Evolutionary conservation across 2,113 vertebrate genomes (phyloP).

Genomic region (Psilopogon haemacephalus): DNA sequence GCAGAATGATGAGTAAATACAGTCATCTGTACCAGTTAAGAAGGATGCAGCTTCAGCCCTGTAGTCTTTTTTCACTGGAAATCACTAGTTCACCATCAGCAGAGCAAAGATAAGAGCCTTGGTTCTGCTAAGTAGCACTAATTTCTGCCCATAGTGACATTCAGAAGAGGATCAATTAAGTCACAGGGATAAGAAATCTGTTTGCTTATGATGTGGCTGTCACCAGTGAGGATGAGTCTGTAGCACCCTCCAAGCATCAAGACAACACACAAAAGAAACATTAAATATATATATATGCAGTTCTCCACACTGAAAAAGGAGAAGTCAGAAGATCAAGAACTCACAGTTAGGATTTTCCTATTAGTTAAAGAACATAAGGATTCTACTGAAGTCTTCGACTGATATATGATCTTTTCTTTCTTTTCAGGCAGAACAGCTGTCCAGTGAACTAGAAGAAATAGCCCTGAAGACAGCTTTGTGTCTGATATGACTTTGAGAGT

Average conservation of each 20-base stretch:
- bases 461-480: constrained; percentile 53
- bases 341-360: not conserved
- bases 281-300: not conserved
- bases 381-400: constrained; percentile 59
- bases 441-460: constrained; percentile 66
- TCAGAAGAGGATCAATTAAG: constrained; percentile 6
- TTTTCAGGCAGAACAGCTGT: constrained; percentile 64
- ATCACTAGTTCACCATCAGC: not conserved
- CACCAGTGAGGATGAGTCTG: not conserved
- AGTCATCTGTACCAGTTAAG: not conserved
- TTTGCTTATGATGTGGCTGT: constrained; percentile 25
- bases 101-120: not conserved
- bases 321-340: constrained; percentile 44
- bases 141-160: constrained; percentile 28
- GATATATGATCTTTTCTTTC: constrained; percentile 56
- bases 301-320: not conserved
- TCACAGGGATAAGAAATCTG: constrained; percentile 18
- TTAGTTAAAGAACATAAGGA: constrained; percentile 39
- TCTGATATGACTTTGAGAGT: constrained; percentile 44
- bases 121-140: constrained; percentile 2
- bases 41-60: not conserved
- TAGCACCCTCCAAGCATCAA: constrained; percentile 31
- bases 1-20: not conserved
- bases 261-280: not conserved
- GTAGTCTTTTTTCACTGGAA: not conserved